These are phyloP conservation scores for Catocala nupta DNA, from an alignment of 2,888 invertebrate genomes.

Conservation along the genomic window DNA sequence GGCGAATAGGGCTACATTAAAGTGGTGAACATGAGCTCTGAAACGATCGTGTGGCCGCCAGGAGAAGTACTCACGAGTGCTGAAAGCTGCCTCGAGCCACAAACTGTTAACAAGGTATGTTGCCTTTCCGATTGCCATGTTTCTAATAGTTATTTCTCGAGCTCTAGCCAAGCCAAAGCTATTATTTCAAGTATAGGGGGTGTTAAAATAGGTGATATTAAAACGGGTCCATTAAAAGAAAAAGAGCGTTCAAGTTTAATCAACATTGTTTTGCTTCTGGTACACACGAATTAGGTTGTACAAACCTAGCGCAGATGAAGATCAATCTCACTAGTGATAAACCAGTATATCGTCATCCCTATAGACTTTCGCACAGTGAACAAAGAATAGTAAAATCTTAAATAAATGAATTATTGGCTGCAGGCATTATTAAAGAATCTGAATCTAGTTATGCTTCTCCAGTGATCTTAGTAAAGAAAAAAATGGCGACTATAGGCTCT, in stretches of 20 bases:
- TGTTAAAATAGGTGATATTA: neutral
- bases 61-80: no score
- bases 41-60: no score
- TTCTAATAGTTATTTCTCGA: no score
- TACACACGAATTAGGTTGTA: constrained; percentile 40
- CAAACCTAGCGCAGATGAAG: constrained; percentile 10
- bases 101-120: no score
- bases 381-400: no score
- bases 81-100: no score
- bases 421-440: constrained; percentile 46
- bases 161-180: constrained; percentile 2
- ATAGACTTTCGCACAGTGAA: no score
- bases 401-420: constrained; percentile 36
- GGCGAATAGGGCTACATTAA: constrained; percentile 44
- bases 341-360: no score
- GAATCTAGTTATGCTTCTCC: constrained; percentile 46
- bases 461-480: constrained; percentile 47
- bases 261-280: constrained; percentile 37
- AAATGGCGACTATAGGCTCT: constrained; percentile 45
- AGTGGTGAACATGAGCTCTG: constrained; percentile 37
- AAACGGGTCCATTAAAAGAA: constrained; percentile 4
- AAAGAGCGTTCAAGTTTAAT: constrained; percentile 1
- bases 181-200: neutral
- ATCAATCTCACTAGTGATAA: no score
- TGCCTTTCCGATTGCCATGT: no score